phyloP scores from a whole-genome alignment of 2,113 vertebrate species.

The Nestor notabilis region DNA sequence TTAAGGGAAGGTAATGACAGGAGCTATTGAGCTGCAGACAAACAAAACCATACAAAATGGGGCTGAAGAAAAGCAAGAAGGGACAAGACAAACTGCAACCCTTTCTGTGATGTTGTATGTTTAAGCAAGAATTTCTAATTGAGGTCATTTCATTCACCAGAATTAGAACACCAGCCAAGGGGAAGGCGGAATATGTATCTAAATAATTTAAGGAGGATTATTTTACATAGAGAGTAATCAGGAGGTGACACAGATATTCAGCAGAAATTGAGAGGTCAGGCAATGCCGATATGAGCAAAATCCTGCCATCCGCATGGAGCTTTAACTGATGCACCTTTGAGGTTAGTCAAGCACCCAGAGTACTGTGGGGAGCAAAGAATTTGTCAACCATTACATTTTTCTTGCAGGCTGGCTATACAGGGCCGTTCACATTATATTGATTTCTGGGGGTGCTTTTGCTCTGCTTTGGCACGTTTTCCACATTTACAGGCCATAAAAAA shows the following conservation, averaged over 20 bases:
- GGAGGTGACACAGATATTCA: conserved; percentile 29
- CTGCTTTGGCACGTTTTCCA: neutral
- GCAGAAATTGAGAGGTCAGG: conserved; percentile 26
- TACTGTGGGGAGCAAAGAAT: neutral
- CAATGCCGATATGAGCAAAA: conserved; percentile 4
- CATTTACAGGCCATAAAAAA: neutral
- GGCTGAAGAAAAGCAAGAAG: neutral
- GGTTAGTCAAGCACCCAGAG: neutral
- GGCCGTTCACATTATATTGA: neutral
- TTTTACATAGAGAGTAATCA: conserved; percentile 44
- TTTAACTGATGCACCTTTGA: neutral
- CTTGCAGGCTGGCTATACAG: neutral
- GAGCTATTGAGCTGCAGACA: conserved; percentile 11
- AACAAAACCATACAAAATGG: neutral
- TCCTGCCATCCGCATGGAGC: neutral
- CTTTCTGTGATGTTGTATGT: neutral
- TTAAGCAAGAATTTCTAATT: conserved; percentile 65
- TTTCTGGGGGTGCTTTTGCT: conserved; percentile 1
- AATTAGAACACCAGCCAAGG: conserved; percentile 45
- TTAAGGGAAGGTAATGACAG: conserved; percentile 38
- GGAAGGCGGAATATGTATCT: conserved; percentile 35
- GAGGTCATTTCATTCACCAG: conserved; percentile 47
- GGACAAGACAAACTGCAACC: neutral
- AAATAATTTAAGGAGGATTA: conserved; percentile 66
- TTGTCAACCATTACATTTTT: conserved; percentile 19